Percentiles rank a stretch among this genome's conserved stretches.
phyloP scores from a whole-genome alignment of 2,797 vertebrate species.

The Bradypus variegatus region DNA sequence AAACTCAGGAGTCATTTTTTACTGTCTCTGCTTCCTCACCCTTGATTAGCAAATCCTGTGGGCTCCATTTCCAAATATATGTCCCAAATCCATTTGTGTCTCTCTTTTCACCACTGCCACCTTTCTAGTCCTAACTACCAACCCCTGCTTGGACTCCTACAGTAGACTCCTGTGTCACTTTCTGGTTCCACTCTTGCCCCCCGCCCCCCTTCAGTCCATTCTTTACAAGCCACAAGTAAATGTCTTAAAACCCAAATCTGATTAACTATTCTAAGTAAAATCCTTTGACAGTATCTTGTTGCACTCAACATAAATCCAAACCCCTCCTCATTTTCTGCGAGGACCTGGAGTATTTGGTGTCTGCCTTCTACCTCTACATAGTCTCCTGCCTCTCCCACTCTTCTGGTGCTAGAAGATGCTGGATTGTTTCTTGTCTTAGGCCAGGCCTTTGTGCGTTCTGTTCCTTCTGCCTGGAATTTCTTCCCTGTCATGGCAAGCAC shows the following conservation, averaged over 20 bases:
- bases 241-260: neutral
- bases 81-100: neutral
- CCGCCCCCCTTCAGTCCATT: neutral
- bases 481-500: neutral
- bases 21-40: neutral
- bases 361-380: neutral
- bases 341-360: neutral
- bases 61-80: neutral
- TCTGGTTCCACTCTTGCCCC: neutral
- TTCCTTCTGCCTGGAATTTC: neutral
- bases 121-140: neutral
- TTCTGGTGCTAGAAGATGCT: neutral
- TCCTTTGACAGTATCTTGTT: accelerated
- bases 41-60: neutral
- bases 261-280: neutral
- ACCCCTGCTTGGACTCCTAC: neutral
- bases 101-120: neutral
- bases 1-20: constrained; percentile 11
- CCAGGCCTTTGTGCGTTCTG: neutral
- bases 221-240: neutral
- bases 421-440: constrained; percentile 13
- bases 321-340: neutral
- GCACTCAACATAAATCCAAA: neutral
- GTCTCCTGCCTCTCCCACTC: neutral
- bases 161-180: neutral